Base-by-base conservation (phyloP, 2,888 invertebrate species). In the Smittia aterrima region DNA sequence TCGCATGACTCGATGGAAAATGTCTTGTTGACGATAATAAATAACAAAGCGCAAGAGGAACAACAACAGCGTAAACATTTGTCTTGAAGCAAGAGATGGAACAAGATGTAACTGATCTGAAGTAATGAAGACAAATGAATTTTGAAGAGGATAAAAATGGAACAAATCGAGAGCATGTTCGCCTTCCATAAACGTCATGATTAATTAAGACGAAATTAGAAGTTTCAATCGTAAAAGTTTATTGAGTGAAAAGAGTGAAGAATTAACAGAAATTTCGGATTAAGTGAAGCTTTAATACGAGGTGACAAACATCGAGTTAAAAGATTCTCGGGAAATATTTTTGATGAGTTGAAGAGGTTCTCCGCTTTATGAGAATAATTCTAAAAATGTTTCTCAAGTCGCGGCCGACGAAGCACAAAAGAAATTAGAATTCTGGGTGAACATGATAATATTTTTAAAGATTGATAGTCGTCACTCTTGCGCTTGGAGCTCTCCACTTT, bases 61-160 rank as follows among this genome's bases (percentile, higher is more conserved):
- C n/a, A 58, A 58, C 7, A 7, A 58, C 58, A 22, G 22, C 58
- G 22, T 7, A 1, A 58, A 58, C 58, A 58, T 58, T 58, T 58
- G 58, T 58, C 58, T 58, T 58, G n/a, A 20, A 18, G 58, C 58
- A 58, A 6, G 58, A 47, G 47, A 47, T 47, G 47, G 9, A 20
- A 58, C 58, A 22, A 58, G 32, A 68, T 68, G 68, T 68, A 68
- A 68, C 41, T 41, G 68, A 68, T 68, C 68, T 67, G 7, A 7
- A 58, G 2, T 66, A 68, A 68, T 68, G 24, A 68, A 68, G 68
- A 68, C 68, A 68, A 68, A 68, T 68, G 68, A 68, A 41, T 18
- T 58, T 58, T 22, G 20, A 22, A 58, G 58, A 58, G 3, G 58
- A 58, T 2, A 58, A 58, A 22, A 58, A 58, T 22, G 58, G 22